Conservation (phyloP, 2,113 vertebrate species). For the Pleuronectes platessa region DNA sequence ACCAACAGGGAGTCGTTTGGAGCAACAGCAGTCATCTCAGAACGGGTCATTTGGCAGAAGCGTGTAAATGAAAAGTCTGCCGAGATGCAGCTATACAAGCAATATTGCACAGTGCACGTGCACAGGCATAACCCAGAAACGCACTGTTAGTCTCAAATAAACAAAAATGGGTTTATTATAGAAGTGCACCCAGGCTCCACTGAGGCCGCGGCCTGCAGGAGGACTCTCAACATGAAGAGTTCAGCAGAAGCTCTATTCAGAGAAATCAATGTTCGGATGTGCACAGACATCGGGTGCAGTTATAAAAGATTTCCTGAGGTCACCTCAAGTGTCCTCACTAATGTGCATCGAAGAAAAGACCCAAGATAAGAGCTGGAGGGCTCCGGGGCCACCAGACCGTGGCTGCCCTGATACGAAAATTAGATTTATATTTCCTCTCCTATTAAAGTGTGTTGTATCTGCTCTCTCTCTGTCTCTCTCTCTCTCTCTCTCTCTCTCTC, state of each 20-base stretch:
- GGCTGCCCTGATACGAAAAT: neutral
- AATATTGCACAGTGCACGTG: slow-evolving; percentile 5
- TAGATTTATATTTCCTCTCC: neutral
- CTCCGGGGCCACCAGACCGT: slow-evolving; percentile 11
- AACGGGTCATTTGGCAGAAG: slow-evolving; percentile 21
- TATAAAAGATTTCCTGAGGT: neutral
- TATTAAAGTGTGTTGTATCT: slow-evolving; percentile 5
- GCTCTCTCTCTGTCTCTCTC: too few species aligned
- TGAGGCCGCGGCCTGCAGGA: neutral
- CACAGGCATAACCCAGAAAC: neutral
- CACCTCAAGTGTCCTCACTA: neutral
- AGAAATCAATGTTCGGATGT: neutral
- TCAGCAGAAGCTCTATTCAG: neutral
- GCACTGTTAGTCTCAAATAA: neutral
- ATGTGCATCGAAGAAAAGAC: neutral
- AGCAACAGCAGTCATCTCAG: neutral
- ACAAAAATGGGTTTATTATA: neutral
- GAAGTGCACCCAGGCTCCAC: neutral
- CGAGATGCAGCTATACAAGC: neutral
- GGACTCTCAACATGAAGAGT: neutral
- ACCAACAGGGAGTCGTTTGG: neutral
- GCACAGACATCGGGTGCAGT: neutral
- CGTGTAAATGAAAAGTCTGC: neutral
- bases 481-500: too few species aligned
- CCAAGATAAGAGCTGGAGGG: slow-evolving; percentile 19